phyloP scores from a whole-genome alignment of 2,888 invertebrate genomes.

The Chalcosyrphus nemorum region DNA sequence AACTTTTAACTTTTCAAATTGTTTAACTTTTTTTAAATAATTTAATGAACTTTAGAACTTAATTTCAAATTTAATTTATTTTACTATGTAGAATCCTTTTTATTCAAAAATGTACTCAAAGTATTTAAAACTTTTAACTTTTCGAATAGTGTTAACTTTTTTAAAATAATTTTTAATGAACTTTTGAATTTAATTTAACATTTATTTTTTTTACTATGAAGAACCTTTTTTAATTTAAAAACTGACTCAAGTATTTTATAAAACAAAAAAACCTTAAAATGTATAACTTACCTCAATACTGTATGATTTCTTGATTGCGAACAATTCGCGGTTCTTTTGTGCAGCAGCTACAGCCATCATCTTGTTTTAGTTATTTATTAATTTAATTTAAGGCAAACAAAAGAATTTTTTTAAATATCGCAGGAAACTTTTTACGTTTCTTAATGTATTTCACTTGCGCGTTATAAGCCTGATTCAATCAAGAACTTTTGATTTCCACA shows the following conservation, averaged over 20 bases:
- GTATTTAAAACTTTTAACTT: too few species aligned
- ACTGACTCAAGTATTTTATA: background rate
- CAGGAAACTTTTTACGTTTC: slow-evolving; percentile 43
- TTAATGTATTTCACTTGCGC: slow-evolving; percentile 56
- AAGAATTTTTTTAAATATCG: slow-evolving; percentile 77
- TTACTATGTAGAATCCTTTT: too few species aligned
- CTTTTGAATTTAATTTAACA: too few species aligned
- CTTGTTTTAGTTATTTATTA: slow-evolving; percentile 79
- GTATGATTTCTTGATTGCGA: slow-evolving; percentile 98
- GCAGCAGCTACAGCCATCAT: slow-evolving; percentile 95
- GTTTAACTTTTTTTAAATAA: too few species aligned
- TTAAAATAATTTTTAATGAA: too few species aligned
- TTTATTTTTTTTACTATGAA: background rate
- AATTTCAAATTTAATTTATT: too few species aligned
- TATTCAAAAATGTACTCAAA: too few species aligned
- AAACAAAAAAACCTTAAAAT: background rate
- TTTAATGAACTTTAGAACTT: too few species aligned
- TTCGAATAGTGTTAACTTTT: too few species aligned
- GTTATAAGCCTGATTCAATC: slow-evolving; percentile 64
- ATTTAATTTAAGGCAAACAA: slow-evolving; percentile 73
- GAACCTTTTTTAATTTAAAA: background rate
- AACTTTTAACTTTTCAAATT: too few species aligned
- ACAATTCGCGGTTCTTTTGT: slow-evolving; percentile 97
- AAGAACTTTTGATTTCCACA: slow-evolving; percentile 58
- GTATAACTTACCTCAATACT: slow-evolving; percentile 94